These are phyloP conservation scores for Adrianichthys oophorus DNA, from an alignment of 2,797 vertebrate genomes.

Conservation along the genomic window DNA sequence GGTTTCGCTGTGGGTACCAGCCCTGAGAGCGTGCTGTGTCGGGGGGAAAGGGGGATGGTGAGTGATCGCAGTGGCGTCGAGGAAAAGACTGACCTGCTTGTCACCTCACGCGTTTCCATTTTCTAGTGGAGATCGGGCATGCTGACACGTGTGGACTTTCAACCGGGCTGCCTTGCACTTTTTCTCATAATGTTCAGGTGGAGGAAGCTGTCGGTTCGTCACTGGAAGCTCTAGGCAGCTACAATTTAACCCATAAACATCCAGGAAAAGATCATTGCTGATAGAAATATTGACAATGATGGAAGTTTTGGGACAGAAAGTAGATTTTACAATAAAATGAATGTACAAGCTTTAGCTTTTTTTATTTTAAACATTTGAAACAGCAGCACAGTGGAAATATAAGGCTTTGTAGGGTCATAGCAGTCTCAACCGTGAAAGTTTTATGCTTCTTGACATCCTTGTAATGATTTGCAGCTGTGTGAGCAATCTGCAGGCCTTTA, in stretches of 20 bases:
- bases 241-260: not conserved
- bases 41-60: slow-evolving; percentile 69
- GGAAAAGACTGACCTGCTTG: slow-evolving; percentile 63
- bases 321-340: not conserved
- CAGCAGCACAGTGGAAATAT: slow-evolving; percentile 2
- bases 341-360: slow-evolving; percentile 13
- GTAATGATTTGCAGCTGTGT: slow-evolving; percentile 28
- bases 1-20: slow-evolving; percentile 81
- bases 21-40: slow-evolving; percentile 72
- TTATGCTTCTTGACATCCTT: slow-evolving; percentile 21
- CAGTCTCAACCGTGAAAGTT: slow-evolving; percentile 10
- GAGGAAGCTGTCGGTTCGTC: slow-evolving; percentile 1
- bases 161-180: slow-evolving; percentile 14
- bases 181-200: slow-evolving; percentile 30
- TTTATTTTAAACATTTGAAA: slow-evolving; percentile 19
- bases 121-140: slow-evolving; percentile 55
- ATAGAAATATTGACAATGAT: not conserved
- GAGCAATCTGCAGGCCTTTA: slow-evolving; percentile 18
- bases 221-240: slow-evolving; percentile 15
- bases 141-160: slow-evolving; percentile 55
- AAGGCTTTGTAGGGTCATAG: slow-evolving; percentile 8
- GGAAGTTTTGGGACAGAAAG: not conserved
- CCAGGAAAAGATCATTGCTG: no score
- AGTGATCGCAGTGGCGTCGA: slow-evolving; percentile 62
- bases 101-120: slow-evolving; percentile 52